phyloP scores from a whole-genome alignment of 2,888 invertebrate species.

The Agonopterix alstromeriana region DNA sequence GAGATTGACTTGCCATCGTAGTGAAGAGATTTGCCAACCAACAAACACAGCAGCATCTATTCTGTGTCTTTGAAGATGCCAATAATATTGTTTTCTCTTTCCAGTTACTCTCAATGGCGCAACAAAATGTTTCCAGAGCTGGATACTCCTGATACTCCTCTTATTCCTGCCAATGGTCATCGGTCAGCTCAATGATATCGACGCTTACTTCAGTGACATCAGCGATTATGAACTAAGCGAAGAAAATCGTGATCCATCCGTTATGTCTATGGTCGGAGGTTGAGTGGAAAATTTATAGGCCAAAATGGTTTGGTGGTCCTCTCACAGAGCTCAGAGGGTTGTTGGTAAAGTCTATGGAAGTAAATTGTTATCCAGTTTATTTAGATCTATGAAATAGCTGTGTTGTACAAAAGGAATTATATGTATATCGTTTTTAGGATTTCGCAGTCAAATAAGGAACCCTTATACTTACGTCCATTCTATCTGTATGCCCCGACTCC shows the following conservation, averaged over 20 bases:
- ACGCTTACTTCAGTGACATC: conserved; percentile 12
- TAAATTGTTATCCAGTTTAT: too few species aligned
- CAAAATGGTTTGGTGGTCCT: neutral
- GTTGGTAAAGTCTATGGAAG: too few species aligned
- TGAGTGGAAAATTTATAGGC: conserved; percentile 17
- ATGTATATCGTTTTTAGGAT: too few species aligned
- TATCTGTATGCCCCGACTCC: too few species aligned
- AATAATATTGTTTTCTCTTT: conserved; percentile 18
- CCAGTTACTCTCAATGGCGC: conserved; percentile 57
- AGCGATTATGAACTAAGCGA: conserved; percentile 12
- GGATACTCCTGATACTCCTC: conserved; percentile 49
- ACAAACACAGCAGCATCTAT: too few species aligned
- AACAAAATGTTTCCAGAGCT: conserved; percentile 36
- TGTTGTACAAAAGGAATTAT: too few species aligned
- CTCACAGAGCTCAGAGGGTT: neutral
- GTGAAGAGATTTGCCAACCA: too few species aligned
- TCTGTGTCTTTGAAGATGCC: too few species aligned
- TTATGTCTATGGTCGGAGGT: conserved; percentile 37
- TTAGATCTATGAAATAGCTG: too few species aligned
- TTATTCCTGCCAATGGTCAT: conserved; percentile 46
- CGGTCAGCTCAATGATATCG: conserved; percentile 25
- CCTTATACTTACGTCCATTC: too few species aligned
- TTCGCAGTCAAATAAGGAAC: too few species aligned
- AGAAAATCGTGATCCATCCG: conserved; percentile 14
- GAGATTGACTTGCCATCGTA: too few species aligned